Evolutionary conservation across 2,113 vertebrate species (phyloP).

Genomic region (Triplophysa siluroides): DNA sequence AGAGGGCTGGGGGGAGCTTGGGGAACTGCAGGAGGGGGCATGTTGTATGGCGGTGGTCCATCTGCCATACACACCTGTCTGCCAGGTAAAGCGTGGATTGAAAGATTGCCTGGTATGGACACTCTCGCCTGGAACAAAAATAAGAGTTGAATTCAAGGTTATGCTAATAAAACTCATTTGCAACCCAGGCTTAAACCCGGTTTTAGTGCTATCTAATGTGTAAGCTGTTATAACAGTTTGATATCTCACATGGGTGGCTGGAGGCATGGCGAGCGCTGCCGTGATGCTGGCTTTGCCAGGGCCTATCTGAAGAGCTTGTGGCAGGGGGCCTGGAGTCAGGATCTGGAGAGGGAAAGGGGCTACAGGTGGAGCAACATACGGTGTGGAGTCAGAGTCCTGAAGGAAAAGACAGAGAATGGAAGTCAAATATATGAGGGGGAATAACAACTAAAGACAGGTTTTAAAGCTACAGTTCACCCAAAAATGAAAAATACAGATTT

Average conservation of each 20-base stretch:
- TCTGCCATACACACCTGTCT: slow-evolving; percentile 81
- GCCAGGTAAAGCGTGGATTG: slow-evolving; percentile 76
- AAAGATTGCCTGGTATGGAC: slow-evolving; percentile 68
- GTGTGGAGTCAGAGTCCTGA: slow-evolving; percentile 92
- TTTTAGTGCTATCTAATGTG: too few species aligned
- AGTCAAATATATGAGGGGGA: slow-evolving; percentile 49
- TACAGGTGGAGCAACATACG: slow-evolving; percentile 78
- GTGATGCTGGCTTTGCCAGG: slow-evolving; percentile 78
- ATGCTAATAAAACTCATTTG: not conserved
- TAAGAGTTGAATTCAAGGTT: not conserved
- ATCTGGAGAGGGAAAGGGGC: slow-evolving; percentile 84
- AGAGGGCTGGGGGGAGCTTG: slow-evolving; percentile 69
- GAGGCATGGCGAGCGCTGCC: slow-evolving; percentile 80
- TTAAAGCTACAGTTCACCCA: too few species aligned
- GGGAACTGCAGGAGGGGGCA: slow-evolving; percentile 67
- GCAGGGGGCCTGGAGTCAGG: slow-evolving; percentile 77
- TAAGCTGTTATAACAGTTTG: not conserved
- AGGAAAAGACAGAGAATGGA: not conserved
- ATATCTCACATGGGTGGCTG: slow-evolving; percentile 83
- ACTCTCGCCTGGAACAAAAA: slow-evolving; percentile 64
- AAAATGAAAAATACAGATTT: not conserved
- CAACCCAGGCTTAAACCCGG: too few species aligned
- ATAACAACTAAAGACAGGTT: not conserved
- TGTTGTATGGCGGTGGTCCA: slow-evolving; percentile 68
- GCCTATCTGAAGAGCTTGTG: slow-evolving; percentile 78